Evolutionary conservation across 1,140 invertebrate species (phyloP).

Genomic region (Matsumurasca onukii): DNA sequence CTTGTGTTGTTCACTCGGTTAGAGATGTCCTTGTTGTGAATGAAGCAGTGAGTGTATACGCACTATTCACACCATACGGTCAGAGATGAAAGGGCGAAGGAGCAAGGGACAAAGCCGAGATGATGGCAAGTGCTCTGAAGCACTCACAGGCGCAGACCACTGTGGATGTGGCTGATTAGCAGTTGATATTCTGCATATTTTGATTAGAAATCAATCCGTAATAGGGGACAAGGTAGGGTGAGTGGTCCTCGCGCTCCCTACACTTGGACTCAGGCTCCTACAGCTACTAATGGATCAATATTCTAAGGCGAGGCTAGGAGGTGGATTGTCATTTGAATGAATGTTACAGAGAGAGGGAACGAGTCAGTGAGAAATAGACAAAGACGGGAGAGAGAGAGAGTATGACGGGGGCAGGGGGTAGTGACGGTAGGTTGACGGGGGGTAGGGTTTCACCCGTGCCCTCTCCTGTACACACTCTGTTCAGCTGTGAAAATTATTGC

Average conservation of each 20-base stretch:
- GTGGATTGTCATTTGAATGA: conserved; percentile 27
- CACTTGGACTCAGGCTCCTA: background rate
- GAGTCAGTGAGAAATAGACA: conserved; percentile 27
- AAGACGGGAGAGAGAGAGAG: conserved; percentile 5
- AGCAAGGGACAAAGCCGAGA: no score
- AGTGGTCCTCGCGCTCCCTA: background rate
- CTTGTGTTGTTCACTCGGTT: no score
- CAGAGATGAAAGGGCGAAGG: no score
- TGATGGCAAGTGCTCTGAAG: no score
- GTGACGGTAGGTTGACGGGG: background rate
- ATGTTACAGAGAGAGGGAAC: conserved; percentile 26
- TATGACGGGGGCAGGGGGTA: background rate
- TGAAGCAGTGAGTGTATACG: no score
- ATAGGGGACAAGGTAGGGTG: conserved; percentile 15
- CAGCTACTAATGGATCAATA: conserved; percentile 25
- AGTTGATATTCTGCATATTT: conserved; percentile 25
- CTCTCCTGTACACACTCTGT: conserved; percentile 18
- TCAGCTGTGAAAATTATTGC: conserved; percentile 27
- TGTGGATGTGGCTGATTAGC: no score
- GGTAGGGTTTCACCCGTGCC: background rate
- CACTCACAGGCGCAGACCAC: no score
- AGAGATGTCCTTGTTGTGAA: no score
- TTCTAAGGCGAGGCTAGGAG: conserved; percentile 21
- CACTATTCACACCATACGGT: no score
- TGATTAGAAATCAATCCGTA: conserved; percentile 24